Conservation (phyloP, 2,113 vertebrate genomes). For the Camelus bactrianus region DNA sequence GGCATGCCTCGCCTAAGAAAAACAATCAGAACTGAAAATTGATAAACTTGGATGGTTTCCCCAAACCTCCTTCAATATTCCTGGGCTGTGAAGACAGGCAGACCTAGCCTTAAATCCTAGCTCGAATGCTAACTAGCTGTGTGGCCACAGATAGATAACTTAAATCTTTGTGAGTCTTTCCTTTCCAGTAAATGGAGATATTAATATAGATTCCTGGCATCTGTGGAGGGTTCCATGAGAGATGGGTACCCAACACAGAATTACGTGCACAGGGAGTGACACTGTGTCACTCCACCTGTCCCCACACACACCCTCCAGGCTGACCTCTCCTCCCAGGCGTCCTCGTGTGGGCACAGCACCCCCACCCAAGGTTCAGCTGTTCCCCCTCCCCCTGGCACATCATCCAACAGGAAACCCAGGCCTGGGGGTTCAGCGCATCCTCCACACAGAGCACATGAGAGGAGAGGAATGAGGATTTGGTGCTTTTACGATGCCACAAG, state of each 20-base stretch:
- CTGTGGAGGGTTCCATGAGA: background rate
- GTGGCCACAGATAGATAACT: background rate
- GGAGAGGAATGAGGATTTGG: accelerated
- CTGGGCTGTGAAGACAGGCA: background rate
- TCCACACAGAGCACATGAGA: background rate
- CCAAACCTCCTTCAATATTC: constrained; percentile 47
- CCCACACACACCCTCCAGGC: background rate
- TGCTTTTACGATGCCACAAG: background rate
- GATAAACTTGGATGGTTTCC: constrained; percentile 11
- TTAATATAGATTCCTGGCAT: background rate
- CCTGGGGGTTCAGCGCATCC: background rate
- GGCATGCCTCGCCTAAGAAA: background rate
- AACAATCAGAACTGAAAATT: constrained; percentile 70
- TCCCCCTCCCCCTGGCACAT: too few relatives aligned
- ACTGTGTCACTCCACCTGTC: background rate
- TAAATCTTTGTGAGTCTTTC: background rate
- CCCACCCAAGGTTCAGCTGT: background rate
- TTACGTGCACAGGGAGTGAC: background rate
- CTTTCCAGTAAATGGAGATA: background rate
- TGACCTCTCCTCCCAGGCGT: background rate
- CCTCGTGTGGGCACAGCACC: background rate
- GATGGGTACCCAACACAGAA: background rate
- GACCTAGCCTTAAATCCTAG: background rate
- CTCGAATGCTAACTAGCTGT: background rate
- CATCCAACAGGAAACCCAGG: background rate